Percentiles rank a stretch among this genome's conserved stretches.
Evolutionary conservation across 2,888 invertebrate genomes (phyloP).

Genomic region (Argyresthia goedartella): DNA sequence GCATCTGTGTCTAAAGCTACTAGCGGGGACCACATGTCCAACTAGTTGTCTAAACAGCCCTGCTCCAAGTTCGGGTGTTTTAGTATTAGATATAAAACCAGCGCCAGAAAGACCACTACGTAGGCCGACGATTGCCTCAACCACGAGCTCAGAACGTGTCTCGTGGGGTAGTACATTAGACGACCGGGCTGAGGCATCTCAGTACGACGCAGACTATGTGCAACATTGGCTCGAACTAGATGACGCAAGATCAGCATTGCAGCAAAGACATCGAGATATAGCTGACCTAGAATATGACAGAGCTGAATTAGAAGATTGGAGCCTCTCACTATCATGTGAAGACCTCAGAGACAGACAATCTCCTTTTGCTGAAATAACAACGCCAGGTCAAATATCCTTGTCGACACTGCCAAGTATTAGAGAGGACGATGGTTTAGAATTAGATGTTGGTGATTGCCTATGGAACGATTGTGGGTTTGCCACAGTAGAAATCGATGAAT

Average conservation of each 20-base stretch:
- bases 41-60: slow-evolving; percentile 69
- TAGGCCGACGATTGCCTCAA: slow-evolving; percentile 67
- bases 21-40: slow-evolving; percentile 70
- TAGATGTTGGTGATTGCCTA: slow-evolving; percentile 79
- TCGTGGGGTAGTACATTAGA: slow-evolving; percentile 74
- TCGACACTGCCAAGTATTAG: slow-evolving; percentile 80
- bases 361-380: slow-evolving; percentile 62
- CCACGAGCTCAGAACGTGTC: slow-evolving; percentile 57
- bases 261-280: slow-evolving; percentile 77
- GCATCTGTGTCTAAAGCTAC: slow-evolving; percentile 78
- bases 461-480: slow-evolving; percentile 83
- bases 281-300: slow-evolving; percentile 81
- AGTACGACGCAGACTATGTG: slow-evolving; percentile 80
- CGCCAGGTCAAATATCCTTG: slow-evolving; percentile 74
- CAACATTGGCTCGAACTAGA: slow-evolving; percentile 83
- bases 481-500: slow-evolving; percentile 76
- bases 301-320: slow-evolving; percentile 85
- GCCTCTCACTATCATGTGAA: slow-evolving; percentile 78
- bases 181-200: slow-evolving; percentile 69
- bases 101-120: slow-evolving; percentile 70
- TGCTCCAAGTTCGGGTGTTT: slow-evolving; percentile 73
- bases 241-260: slow-evolving; percentile 76
- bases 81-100: slow-evolving; percentile 72
- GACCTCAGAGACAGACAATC: slow-evolving; percentile 73
- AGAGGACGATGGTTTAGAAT: slow-evolving; percentile 78